Conservation (phyloP, 2,888 invertebrate genomes). For the Tryphoninae sp. region DNA sequence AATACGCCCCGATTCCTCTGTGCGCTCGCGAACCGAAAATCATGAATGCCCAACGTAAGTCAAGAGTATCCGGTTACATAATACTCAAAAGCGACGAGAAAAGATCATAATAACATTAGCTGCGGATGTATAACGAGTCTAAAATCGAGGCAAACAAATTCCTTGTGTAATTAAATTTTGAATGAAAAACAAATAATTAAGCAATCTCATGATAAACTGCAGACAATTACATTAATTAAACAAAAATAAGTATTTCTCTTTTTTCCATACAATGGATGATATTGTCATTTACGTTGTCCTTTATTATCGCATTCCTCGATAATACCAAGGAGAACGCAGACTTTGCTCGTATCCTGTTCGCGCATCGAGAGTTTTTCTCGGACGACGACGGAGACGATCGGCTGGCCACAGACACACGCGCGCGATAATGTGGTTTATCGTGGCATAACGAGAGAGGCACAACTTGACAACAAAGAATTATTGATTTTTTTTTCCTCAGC, state of each 20-base stretch:
- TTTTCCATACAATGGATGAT: too few relatives aligned
- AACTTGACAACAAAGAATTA: constrained; percentile 80
- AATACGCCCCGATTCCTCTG: constrained; percentile 51
- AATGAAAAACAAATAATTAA: too few relatives aligned
- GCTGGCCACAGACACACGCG: background rate
- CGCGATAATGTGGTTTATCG: constrained; percentile 76
- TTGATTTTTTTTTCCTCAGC: constrained; percentile 78
- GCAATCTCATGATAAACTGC: too few relatives aligned
- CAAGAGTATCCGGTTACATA: constrained; percentile 13
- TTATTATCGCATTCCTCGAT: too few relatives aligned
- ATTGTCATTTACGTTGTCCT: too few relatives aligned
- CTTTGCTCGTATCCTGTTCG: background rate
- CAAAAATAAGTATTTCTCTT: too few relatives aligned
- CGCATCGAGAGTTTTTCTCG: constrained; percentile 17
- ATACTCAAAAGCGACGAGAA: constrained; percentile 27
- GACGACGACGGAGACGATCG: constrained; percentile 36
- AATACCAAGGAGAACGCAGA: background rate
- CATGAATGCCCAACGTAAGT: constrained; percentile 47
- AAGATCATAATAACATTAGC: constrained; percentile 20
- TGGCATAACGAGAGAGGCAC: constrained; percentile 76
- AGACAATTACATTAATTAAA: too few relatives aligned
- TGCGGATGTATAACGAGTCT: background rate
- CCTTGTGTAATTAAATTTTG: background rate
- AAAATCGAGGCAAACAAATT: constrained; percentile 1
- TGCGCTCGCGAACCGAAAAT: constrained; percentile 46